These are phyloP conservation scores for Cotesia typhae DNA, from an alignment of 1,140 invertebrate species.

Conservation along the genomic window DNA sequence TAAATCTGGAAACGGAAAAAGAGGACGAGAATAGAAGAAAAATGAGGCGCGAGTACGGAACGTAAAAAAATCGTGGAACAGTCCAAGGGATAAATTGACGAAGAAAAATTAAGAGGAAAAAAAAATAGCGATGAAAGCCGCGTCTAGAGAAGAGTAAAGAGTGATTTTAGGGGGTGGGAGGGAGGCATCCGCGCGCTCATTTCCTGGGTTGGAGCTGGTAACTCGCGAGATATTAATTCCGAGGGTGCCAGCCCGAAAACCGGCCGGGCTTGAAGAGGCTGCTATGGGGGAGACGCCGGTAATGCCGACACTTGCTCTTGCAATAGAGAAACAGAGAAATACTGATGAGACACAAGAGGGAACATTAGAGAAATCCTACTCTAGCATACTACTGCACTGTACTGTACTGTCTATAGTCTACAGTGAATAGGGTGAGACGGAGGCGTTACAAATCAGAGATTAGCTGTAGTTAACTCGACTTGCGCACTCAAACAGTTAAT, in stretches of 20 bases:
- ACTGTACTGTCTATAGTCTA: too few species aligned
- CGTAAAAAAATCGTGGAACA: constrained; percentile 36
- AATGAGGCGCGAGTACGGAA: constrained; percentile 44
- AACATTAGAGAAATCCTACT: neutral
- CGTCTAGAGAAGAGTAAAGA: constrained; percentile 30
- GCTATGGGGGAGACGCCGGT: constrained; percentile 39
- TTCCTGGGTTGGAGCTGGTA: constrained; percentile 60
- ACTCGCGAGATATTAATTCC: constrained; percentile 68
- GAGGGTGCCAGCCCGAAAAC: constrained; percentile 62
- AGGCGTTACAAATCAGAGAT: constrained; percentile 66
- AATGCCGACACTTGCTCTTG: constrained; percentile 22
- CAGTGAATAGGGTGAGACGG: constrained; percentile 41
- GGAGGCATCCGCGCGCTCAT: constrained; percentile 65
- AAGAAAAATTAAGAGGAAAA: constrained; percentile 36
- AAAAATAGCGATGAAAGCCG: constrained; percentile 29
- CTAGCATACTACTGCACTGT: too few species aligned
- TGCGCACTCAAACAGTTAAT: constrained; percentile 67
- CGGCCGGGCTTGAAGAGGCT: neutral
- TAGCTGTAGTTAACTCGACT: constrained; percentile 67
- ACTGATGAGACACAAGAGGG: constrained; percentile 25
- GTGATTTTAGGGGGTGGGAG: constrained; percentile 31
- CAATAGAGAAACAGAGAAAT: neutral
- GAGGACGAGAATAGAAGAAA: constrained; percentile 42
- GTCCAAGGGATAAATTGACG: constrained; percentile 25
- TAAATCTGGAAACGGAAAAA: constrained; percentile 16